Percentiles rank a stretch among this genome's conserved stretches.
phyloP scores from a whole-genome alignment of 2,888 invertebrate species.

The Osmoderma eremita region DNA sequence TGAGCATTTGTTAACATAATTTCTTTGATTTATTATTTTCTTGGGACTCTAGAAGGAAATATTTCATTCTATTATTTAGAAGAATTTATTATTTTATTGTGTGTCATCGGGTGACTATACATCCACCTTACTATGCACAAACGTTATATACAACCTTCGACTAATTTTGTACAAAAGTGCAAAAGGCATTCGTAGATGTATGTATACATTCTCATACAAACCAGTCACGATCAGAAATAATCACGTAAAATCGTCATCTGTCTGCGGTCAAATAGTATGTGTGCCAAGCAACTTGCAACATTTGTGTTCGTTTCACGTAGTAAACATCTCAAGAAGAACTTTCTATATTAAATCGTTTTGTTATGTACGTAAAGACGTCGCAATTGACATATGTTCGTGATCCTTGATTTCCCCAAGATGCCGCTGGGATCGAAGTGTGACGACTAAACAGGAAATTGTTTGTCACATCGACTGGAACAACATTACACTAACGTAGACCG shows the following conservation, averaged over 20 bases:
- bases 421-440: slow-evolving; percentile 14
- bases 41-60: too few species aligned
- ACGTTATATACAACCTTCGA: too few species aligned
- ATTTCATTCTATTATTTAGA: too few species aligned
- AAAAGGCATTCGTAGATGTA: neutral
- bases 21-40: too few species aligned
- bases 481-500: slow-evolving; percentile 27
- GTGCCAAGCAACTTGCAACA: neutral
- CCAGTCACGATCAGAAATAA: too few species aligned
- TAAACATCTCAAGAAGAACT: slow-evolving; percentile 1
- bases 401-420: slow-evolving; percentile 3
- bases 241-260: too few species aligned
- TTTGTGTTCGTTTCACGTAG: slow-evolving; percentile 17
- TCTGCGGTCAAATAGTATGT: neutral
- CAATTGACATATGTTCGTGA: slow-evolving; percentile 26
- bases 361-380: slow-evolving; percentile 27
- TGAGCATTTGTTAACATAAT: too few species aligned
- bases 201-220: too few species aligned
- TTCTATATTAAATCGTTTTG: slow-evolving; percentile 29
- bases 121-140: too few species aligned
- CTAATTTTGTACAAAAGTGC: too few species aligned
- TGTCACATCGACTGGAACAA: slow-evolving; percentile 30
- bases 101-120: too few species aligned
- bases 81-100: too few species aligned
- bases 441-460: slow-evolving; percentile 37